A percentile compares a stretch with the other conserved stretches of the same genome.
These are phyloP conservation scores for Mantis religiosa DNA, from an alignment of 2,888 invertebrate species.

Conservation along the genomic window DNA sequence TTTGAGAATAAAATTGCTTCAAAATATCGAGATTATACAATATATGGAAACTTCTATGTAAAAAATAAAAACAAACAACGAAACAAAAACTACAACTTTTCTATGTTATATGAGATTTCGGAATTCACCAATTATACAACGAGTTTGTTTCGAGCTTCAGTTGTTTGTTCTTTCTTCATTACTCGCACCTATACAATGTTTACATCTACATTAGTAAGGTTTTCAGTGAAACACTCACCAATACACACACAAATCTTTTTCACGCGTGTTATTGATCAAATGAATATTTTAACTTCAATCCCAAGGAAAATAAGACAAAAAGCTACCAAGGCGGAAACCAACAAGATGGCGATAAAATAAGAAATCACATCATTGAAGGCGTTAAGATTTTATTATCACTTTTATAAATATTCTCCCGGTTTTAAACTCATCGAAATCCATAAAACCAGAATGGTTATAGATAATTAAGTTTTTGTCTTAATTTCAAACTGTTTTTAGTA, in stretches of 20 bases:
- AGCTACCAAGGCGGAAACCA: neutral
- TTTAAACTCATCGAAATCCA: neutral
- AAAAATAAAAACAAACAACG: neutral
- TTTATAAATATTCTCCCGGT: neutral
- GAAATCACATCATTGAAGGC: neutral
- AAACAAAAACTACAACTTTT: slow-evolving; percentile 1
- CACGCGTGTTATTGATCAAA: neutral
- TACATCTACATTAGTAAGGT: neutral
- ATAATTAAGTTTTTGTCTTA: too few species aligned
- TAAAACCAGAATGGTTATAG: neutral
- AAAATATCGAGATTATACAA: slow-evolving; percentile 5
- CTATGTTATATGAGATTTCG: slow-evolving; percentile 12
- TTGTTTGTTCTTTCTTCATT: neutral
- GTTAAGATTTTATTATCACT: neutral
- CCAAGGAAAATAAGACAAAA: neutral
- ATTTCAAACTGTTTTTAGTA: too few species aligned
- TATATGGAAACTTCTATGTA: slow-evolving; percentile 1
- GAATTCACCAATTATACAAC: neutral
- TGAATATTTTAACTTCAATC: neutral
- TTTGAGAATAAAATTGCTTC: neutral
- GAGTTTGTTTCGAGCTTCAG: neutral
- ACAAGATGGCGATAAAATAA: neutral
- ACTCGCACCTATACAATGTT: neutral
- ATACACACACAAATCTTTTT: neutral
- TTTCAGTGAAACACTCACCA: neutral